Percentiles rank a stretch among this genome's conserved stretches.
Conservation (phyloP, 1,140 invertebrate species). For the Steinernema khuongi region DNA sequence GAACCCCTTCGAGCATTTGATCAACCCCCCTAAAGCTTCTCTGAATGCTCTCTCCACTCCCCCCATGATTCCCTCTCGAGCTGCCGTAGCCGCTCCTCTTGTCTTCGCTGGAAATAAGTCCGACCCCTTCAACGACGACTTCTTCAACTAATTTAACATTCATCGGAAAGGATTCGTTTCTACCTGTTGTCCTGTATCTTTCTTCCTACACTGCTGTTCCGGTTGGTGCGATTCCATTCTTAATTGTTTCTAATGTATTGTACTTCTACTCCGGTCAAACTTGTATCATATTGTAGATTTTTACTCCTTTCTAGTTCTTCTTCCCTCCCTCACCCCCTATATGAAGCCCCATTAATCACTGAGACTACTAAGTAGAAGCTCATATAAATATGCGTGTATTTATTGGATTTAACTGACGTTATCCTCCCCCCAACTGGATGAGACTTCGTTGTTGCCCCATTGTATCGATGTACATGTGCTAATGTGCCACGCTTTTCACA, state of each 20-base stretch:
- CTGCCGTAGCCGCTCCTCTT: not conserved
- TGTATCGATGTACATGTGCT: not conserved
- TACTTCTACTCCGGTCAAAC: constrained; percentile 2
- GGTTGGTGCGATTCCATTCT: constrained; percentile 6
- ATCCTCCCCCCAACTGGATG: not conserved
- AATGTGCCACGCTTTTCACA: not conserved
- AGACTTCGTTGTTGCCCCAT: not conserved
- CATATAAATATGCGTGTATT: constrained; percentile 13
- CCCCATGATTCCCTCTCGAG: constrained; percentile 17
- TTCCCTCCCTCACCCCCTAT: not conserved
- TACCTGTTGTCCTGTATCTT: not conserved
- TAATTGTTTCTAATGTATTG: constrained; percentile 1
- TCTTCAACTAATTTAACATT: constrained; percentile 66
- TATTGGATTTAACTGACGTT: not conserved
- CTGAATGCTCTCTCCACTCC: constrained; percentile 33
- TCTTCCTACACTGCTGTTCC: not conserved
- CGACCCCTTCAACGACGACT: constrained; percentile 46
- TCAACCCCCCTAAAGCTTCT: constrained; percentile 48
- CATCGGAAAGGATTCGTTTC: not conserved
- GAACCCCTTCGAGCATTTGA: constrained; percentile 51
- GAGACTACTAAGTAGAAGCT: not conserved
- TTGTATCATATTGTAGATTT: constrained; percentile 16
- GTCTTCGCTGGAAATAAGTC: constrained; percentile 26
- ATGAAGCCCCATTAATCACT: not conserved
- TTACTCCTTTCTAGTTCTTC: not conserved